A percentile compares a stretch with the other conserved stretches of the same genome.
Evolutionary conservation across 2,888 invertebrate genomes (phyloP).

Genomic region (Pimpla rufipes): DNA sequence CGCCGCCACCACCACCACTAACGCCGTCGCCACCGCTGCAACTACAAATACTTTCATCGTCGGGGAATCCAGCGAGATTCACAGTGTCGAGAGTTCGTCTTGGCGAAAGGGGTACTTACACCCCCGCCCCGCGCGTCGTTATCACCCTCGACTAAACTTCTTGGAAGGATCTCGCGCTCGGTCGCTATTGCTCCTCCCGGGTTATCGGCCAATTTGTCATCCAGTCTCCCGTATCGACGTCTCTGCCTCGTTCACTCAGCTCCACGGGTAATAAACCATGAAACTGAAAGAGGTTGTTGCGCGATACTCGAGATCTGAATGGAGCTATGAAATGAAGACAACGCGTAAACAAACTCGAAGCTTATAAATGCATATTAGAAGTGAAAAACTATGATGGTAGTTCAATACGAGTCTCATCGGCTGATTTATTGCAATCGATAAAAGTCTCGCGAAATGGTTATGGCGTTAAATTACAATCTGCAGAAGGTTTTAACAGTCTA

Average conservation of each 20-base stretch:
- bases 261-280: not conserved
- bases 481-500: not conserved
- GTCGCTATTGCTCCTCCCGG: slow-evolving; percentile 36
- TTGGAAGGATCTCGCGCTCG: slow-evolving; percentile 26
- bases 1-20: slow-evolving; percentile 23
- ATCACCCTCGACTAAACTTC: slow-evolving; percentile 59
- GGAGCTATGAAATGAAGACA: not conserved
- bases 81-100: slow-evolving; percentile 56
- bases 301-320: not conserved
- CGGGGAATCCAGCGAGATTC: slow-evolving; percentile 58
- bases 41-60: slow-evolving; percentile 43
- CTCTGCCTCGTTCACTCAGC: slow-evolving; percentile 24
- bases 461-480: not conserved
- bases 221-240: slow-evolving; percentile 57
- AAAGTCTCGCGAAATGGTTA: not conserved
- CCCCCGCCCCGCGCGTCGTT: slow-evolving; percentile 37
- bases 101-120: slow-evolving; percentile 52
- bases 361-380: not conserved
- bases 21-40: not conserved
- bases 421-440: not conserved
- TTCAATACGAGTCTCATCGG: not conserved
- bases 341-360: not conserved
- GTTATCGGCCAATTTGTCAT: slow-evolving; percentile 63
- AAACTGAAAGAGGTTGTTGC: slow-evolving; percentile 2
- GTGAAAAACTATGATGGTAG: not conserved